A percentile compares a stretch with the other conserved stretches of the same genome.
phyloP scores from a whole-genome alignment of 2,797 vertebrate genomes.

The Melanotaenia nigrans region DNA sequence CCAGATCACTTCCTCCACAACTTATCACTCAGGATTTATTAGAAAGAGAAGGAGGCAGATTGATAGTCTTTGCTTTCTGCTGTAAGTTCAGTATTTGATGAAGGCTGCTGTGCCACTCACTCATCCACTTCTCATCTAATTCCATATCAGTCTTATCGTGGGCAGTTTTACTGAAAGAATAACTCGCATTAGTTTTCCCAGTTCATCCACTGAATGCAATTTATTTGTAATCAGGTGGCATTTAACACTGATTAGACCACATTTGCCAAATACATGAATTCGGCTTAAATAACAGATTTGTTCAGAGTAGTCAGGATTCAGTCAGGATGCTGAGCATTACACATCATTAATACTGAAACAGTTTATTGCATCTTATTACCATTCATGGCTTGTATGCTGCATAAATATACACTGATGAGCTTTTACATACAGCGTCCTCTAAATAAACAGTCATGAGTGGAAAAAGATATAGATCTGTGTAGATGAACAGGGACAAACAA shows the following conservation, averaged over 20 bases:
- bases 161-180: too few relatives aligned
- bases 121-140: not conserved
- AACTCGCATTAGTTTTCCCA: too few relatives aligned
- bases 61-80: constrained; percentile 25
- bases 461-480: constrained; percentile 1
- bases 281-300: constrained; percentile 7
- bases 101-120: not conserved
- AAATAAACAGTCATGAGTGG: constrained; percentile 21
- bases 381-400: constrained; percentile 5
- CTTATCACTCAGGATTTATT: constrained; percentile 60
- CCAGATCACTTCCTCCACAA: constrained; percentile 42
- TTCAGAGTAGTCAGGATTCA: not conserved
- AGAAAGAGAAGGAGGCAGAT: constrained; percentile 24
- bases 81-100: constrained; percentile 8
- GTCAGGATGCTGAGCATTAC: constrained; percentile 1
- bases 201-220: too few relatives aligned
- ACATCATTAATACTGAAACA: constrained; percentile 17
- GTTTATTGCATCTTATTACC: constrained; percentile 2
- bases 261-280: not conserved
- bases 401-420: constrained; percentile 20
- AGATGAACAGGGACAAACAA: constrained; percentile 23
- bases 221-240: not conserved
- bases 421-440: not conserved
- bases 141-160: not conserved
- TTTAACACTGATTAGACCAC: constrained; percentile 14